Base-by-base conservation (phyloP, 1,140 invertebrate genomes). In the Heliconius melpomene region DNA sequence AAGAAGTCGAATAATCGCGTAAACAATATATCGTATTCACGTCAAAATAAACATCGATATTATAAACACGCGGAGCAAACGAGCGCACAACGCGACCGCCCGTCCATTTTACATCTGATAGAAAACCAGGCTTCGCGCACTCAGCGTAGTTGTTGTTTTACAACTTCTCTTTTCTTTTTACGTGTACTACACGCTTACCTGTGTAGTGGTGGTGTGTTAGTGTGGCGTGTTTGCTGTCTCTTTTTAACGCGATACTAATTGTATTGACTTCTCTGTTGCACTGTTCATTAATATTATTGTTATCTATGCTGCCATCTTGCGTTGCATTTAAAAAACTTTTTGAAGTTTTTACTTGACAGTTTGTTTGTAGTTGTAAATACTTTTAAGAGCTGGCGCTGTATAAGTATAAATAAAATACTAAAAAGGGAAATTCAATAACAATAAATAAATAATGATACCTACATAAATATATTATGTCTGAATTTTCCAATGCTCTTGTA, bases 51-150 rank as follows among this genome's bases (percentile, higher is more conserved):
- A 94, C 92, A 93, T 93, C 93, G 93, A 93, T 92, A 87, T 93
- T 90, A 91, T 84, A 90, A 89, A 89, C 89, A 93, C 92, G 91
- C 93, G 91, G 88, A 89, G 86, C 82, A 87, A 86, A 86, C 89
- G 90, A 92, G 87, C 91, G 88, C 90, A 85, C 93, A 80, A 93
- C 91, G 92, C 94, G 87, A 89, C 93, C 90, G 89, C 92, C 87
- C 94, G 92, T 92, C 91, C 94, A 94, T 94, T 94, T 94, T 93
- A 94, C 94, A 94, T 94, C 93, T 94, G 93, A 95, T 94, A 94
- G 93, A 93, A 94, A 92, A 93, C 87, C 89, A 90, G 88, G 83
- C 75, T 77, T 84, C 77, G 83, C 76, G 78, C 83, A 77, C 84
- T 77, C 88, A 88, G 85, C 88, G 87, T 85, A 89, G 88, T 94